Evolutionary conservation across 2,113 vertebrate genomes (phyloP).

Genomic region (Dendropsophus ebraccatus): DNA sequence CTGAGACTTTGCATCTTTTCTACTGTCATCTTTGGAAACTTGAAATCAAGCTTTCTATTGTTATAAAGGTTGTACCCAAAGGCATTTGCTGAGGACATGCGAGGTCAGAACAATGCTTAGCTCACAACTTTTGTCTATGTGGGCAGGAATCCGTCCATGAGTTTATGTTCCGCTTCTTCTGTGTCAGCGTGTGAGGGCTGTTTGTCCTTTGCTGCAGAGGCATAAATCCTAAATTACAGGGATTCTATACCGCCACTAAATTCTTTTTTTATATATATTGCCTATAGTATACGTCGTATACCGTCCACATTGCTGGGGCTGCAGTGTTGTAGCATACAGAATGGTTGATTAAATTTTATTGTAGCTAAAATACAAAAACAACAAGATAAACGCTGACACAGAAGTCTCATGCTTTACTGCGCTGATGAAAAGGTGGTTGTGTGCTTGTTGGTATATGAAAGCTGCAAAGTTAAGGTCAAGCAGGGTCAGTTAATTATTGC

Average conservation of each 20-base stretch:
- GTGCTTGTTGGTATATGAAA: too few species aligned
- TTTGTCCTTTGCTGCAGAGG: background rate
- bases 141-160: background rate
- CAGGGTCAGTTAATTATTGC: too few species aligned
- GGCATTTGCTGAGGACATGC: background rate
- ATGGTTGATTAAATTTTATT: too few species aligned
- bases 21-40: background rate
- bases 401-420: too few species aligned
- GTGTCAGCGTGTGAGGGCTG: background rate
- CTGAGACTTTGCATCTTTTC: background rate
- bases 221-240: background rate
- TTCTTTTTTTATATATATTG: too few species aligned
- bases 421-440: too few species aligned
- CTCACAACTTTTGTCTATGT: conserved; percentile 7
- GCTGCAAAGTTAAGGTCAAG: too few species aligned
- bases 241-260: background rate
- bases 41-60: background rate
- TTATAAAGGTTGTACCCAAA: background rate
- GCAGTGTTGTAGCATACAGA: too few species aligned
- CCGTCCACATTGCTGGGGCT: too few species aligned
- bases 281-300: too few species aligned
- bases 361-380: too few species aligned
- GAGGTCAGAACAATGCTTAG: conserved; percentile 38
- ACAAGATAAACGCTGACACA: too few species aligned
- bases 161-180: background rate